Base-by-base conservation (phyloP, 2,888 invertebrate species). In the Microplitis deprimator region DNA sequence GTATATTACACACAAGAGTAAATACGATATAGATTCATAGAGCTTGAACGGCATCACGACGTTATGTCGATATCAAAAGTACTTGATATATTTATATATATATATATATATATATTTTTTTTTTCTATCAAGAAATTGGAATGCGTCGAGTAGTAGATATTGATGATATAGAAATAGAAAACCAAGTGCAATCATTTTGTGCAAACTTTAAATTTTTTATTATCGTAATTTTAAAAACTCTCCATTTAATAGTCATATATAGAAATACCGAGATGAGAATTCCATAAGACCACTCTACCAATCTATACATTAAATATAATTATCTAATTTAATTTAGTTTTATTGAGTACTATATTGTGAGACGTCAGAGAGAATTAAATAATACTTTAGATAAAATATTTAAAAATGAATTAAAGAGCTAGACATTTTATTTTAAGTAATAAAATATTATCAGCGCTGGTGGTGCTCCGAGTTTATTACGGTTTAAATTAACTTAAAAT, bases 51-150 rank as follows among this genome's bases (percentile, higher is more conserved):
- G 62, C 20, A 50, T 50, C 13, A 20, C 62, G 62, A 20, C 62
- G 62, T 62, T 17, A 62, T 62, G 62, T 62, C 62, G 20, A 62
- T 62, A 62, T 20, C 62, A 62, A 50, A 50, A 20, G 62, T 62
- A 62, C 62, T 62, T 62, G n/a, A 16, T 20, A 29, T 50, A 8
- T 50, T 13, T 50, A 8, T 50, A 13, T 50, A 50, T 50, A 50
- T 50, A 41, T 50, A 41, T 41, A 50, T 50, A 50, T n/a, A n/a
- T n/a, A n/a, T n/a, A n/a, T n/a, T n/a, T n/a, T 50, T 10, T 50
- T 13, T 50, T 50, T 50, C 1, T 50, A 62, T 62, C 3, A 62
- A 62, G 62, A 62, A 62, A 62, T 62, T 62, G 62, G n/a, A 62
- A 13, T 7, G 16, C 62, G 16, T 62, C 62, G 20, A 62, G 62